Conservation (phyloP, 2,888 invertebrate species). For the Temnothorax rugatulus region DNA sequence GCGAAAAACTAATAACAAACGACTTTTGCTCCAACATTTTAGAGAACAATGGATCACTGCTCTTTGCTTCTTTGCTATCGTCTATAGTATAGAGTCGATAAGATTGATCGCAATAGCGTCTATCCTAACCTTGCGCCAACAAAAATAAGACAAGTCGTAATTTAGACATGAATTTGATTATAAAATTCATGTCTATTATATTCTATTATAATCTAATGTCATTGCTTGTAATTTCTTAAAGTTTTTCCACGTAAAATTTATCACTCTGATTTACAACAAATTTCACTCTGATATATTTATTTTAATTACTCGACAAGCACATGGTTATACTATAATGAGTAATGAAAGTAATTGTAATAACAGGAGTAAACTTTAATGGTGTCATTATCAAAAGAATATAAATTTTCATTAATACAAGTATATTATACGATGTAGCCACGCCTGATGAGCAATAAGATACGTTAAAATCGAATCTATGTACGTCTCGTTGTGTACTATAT, state of each 20-base stretch:
- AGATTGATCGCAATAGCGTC: slow-evolving; percentile 19
- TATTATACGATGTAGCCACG: not conserved
- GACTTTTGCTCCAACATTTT: slow-evolving; percentile 29
- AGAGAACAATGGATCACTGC: slow-evolving; percentile 39
- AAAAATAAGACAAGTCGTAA: not conserved
- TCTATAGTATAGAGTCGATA: slow-evolving; percentile 17
- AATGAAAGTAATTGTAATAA: not conserved
- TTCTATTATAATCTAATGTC: not conserved
- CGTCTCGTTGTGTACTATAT: not conserved
- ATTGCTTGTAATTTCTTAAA: not conserved
- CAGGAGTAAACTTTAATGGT: not conserved
- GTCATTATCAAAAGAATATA: not conserved
- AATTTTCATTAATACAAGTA: not conserved
- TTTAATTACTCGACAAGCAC: not conserved
- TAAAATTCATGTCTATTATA: no score
- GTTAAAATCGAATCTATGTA: not conserved
- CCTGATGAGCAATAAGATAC: not conserved
- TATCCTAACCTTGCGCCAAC: not conserved
- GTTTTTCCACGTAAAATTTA: not conserved
- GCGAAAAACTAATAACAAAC: slow-evolving; percentile 33
- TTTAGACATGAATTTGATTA: not conserved
- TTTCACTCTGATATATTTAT: not conserved
- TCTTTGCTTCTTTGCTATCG: slow-evolving; percentile 30
- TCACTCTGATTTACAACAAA: not conserved
- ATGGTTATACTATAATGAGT: not conserved